Evolutionary conservation across 2,113 vertebrate genomes (phyloP).

Genomic region (Tetrao urogallus): DNA sequence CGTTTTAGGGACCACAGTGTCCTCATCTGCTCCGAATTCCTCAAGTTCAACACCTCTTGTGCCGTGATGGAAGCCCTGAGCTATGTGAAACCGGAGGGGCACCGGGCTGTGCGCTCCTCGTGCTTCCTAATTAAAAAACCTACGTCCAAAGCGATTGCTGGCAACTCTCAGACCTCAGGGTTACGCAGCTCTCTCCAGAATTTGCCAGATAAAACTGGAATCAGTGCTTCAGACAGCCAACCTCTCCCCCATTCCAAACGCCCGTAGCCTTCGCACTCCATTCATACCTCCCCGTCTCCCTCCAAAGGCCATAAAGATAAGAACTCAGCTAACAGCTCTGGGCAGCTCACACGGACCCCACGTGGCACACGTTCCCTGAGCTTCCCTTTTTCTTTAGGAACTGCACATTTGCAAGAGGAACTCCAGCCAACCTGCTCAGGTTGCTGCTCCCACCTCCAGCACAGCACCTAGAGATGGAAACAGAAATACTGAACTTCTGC

Average conservation of each 20-base stretch:
- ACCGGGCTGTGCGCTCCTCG: neutral
- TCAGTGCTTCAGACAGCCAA: fast-evolving
- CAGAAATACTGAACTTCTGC: neutral
- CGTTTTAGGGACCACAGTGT: neutral
- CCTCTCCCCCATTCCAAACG: neutral
- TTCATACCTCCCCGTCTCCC: fast-evolving
- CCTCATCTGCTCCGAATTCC: neutral
- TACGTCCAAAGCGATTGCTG: fast-evolving
- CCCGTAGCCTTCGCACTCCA: fast-evolving
- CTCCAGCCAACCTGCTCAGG: neutral
- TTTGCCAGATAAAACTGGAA: fast-evolving
- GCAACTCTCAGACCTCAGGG: neutral
- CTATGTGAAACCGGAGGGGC: neutral
- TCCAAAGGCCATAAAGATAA: neutral
- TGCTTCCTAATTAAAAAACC: neutral
- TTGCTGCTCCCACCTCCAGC: neutral
- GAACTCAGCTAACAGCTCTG: neutral
- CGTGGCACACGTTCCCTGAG: neutral
- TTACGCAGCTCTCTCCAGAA: fast-evolving
- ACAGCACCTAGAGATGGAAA: neutral
- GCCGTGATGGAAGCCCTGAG: constrained; percentile 1
- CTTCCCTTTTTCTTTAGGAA: neutral
- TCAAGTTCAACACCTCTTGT: constrained; percentile 27
- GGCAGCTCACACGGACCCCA: fast-evolving
- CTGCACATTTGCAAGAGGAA: fast-evolving